phyloP scores from a whole-genome alignment of 1,140 invertebrate genomes.

The Heliconius nattereri region DNA sequence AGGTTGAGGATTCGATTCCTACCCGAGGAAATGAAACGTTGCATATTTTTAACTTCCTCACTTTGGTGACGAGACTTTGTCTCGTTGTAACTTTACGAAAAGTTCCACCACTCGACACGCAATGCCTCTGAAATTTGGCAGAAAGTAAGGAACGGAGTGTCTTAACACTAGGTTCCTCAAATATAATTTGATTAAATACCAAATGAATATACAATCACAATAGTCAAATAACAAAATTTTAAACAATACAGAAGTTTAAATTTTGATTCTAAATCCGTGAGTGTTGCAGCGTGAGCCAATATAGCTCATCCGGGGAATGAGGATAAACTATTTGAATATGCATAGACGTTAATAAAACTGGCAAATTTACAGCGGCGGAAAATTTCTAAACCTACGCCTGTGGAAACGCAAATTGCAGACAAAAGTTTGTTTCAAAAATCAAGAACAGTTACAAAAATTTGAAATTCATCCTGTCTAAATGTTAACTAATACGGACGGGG shows the following conservation, averaged over 20 bases:
- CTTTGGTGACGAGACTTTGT: no score
- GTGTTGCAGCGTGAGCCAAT: conserved; percentile 42
- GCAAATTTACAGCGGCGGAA: conserved; percentile 51
- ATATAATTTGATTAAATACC: background rate
- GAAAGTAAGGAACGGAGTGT: no score
- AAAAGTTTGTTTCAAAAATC: conserved; percentile 69
- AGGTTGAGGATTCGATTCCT: background rate
- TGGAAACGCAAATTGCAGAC: conserved; percentile 54
- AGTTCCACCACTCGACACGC: background rate
- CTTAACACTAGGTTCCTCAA: background rate
- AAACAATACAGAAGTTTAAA: conserved; percentile 9
- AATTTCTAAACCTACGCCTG: conserved; percentile 59
- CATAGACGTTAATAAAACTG: conserved; percentile 68
- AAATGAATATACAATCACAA: background rate
- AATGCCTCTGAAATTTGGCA: no score
- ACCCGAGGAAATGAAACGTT: background rate
- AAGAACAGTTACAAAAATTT: conserved; percentile 64
- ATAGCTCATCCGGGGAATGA: conserved; percentile 46
- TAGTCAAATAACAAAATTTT: background rate
- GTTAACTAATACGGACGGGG: conserved; percentile 28
- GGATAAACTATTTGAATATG: conserved; percentile 69
- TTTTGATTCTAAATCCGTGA: conserved; percentile 25
- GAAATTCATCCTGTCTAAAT: conserved; percentile 46
- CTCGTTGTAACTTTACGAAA: no score
- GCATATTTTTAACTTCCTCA: background rate